A percentile compares a stretch with the other conserved stretches of the same genome.
Evolutionary conservation across 2,113 vertebrate species (phyloP).

Genomic region (Podarcis cretensis): DNA sequence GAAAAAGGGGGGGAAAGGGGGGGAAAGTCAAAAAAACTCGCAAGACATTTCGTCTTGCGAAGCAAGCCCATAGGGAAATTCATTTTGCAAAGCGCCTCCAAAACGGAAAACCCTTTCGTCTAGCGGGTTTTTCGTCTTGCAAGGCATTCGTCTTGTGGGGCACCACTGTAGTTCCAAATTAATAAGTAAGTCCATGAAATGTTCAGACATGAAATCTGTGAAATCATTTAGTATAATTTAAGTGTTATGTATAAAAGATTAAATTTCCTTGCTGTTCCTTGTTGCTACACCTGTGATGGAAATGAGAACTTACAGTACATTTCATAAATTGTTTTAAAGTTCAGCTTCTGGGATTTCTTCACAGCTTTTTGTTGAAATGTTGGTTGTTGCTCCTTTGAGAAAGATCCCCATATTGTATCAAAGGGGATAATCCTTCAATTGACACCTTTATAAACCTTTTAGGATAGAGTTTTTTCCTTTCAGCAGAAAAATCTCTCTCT

Average conservation of each 20-base stretch:
- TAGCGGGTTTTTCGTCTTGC: too few relatives aligned
- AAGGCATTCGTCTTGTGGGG: too few relatives aligned
- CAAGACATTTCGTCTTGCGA: too few relatives aligned
- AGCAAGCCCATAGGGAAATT: too few relatives aligned
- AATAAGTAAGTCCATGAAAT: background rate
- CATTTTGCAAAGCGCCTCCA: too few relatives aligned
- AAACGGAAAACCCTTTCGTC: too few relatives aligned
- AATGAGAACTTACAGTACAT: conserved; percentile 9
- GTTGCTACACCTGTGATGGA: background rate
- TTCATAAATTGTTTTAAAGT: background rate
- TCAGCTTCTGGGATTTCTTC: background rate
- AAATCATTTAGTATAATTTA: background rate
- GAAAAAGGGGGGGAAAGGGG: too few relatives aligned
- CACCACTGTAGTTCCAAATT: conserved; percentile 4
- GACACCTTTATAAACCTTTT: background rate
- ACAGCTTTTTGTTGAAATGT: background rate
- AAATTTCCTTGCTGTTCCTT: background rate
- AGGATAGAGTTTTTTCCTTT: background rate
- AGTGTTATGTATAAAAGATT: conserved; percentile 1
- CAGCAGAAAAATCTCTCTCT: background rate
- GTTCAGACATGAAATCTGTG: background rate
- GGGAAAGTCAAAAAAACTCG: too few relatives aligned
- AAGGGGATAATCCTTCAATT: background rate
- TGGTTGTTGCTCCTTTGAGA: background rate
- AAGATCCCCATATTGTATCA: background rate